These are phyloP conservation scores for Cataglyphis altisquamis DNA, from an alignment of 2,888 invertebrate species.

Conservation along the genomic window DNA sequence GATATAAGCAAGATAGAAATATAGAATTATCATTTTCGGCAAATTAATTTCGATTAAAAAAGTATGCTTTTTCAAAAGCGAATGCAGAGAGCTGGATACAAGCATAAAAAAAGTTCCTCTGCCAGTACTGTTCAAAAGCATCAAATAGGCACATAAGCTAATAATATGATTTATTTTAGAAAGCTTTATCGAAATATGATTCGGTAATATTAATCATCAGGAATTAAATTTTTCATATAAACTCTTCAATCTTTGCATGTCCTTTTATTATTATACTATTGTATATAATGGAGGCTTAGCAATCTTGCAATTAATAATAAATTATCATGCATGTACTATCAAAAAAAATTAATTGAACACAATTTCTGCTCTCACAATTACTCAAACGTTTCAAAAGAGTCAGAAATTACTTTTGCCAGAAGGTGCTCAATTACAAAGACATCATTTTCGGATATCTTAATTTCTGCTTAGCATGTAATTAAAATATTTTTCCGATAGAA, in stretches of 20 bases:
- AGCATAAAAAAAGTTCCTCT: conserved; percentile 22
- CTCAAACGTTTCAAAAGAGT: not conserved
- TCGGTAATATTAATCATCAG: not conserved
- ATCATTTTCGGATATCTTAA: not conserved
- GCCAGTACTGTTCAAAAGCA: not conserved
- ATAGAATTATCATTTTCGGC: conserved; percentile 6
- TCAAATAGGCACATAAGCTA: conserved; percentile 11
- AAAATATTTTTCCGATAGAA: conserved; percentile 25
- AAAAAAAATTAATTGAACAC: conserved; percentile 17
- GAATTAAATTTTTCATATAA: not conserved
- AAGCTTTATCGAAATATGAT: conserved; percentile 5
- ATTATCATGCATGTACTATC: conserved; percentile 30
- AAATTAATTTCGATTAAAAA: conserved; percentile 3
- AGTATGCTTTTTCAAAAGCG: not conserved
- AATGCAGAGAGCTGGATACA: not conserved
- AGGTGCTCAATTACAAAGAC: not conserved
- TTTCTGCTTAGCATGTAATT: not conserved
- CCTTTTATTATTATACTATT: not conserved
- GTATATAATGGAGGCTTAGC: conserved; percentile 6
- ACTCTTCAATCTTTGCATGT: not conserved
- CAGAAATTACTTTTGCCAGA: not conserved
- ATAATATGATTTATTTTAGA: not conserved
- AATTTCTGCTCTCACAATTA: not conserved
- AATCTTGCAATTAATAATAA: conserved; percentile 24
- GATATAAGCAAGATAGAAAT: not conserved